A percentile compares a stretch with the other conserved stretches of the same genome.
Conservation (phyloP, 2,113 vertebrate genomes). For the Irena cyanogastra region DNA sequence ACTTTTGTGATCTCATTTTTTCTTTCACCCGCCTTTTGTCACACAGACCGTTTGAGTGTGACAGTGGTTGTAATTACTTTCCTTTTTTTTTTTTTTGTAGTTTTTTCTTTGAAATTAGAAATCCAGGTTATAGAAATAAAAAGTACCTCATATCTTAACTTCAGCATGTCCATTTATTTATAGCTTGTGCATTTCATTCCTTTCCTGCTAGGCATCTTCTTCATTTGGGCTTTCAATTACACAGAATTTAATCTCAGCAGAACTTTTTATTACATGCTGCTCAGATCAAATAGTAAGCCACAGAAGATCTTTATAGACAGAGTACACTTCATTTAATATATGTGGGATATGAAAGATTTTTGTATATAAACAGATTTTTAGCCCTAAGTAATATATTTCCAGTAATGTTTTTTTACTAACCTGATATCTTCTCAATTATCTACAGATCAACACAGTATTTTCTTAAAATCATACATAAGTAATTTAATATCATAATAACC, state of each 20-base stretch:
- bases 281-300: neutral
- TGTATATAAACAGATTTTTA: neutral
- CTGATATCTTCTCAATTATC: neutral
- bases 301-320: neutral
- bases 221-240: neutral
- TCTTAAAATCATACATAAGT: neutral
- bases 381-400: neutral
- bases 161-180: neutral
- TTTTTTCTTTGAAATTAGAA: neutral
- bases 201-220: neutral
- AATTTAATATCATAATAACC: neutral
- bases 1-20: neutral
- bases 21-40: neutral
- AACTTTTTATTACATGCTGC: neutral
- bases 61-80: no score
- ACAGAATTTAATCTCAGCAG: neutral
- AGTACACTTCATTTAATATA: neutral
- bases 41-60: no score
- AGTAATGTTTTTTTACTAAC: neutral
- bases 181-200: neutral
- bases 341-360: neutral
- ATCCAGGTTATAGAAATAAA: neutral
- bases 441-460: neutral
- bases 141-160: neutral
- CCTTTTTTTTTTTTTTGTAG: neutral